Evolutionary conservation across 2,113 vertebrate species (phyloP), one percentile per base, ranked within the genome.

Genomic region (Cromileptes altivelis): DNA sequence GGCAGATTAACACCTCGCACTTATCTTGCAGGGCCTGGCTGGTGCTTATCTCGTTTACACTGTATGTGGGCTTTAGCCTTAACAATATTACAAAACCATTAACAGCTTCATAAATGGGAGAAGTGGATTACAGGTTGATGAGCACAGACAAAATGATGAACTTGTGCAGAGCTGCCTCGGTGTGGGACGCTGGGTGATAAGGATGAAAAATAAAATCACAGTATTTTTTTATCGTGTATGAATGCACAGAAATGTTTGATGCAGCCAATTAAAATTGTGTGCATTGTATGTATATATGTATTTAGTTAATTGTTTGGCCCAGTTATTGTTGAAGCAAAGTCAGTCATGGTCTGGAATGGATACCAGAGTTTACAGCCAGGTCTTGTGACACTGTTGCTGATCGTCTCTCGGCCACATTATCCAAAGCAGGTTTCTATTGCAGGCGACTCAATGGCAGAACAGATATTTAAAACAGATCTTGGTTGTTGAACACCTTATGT

Each of bases 21-120:
- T 77, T 68, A 68, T 76, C 55, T 37, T 58, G 17, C 68, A 63
- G 52, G 53, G 61, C 25, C 69, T 27, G 25, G 18, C 69, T 27
- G 25, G 18, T n/a, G 50, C 70, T 84, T 81, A 90, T 80, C 80
- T 82, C 79, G 64, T 85, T 91, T 92, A 79, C 77, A 53, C 62
- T 78, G 70, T 80, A 70, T 69, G 71, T 56, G 0, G 62, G 50
- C 49, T 74, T 67, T 84, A 77, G 25, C 56, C 11, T 71, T 88
- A 74, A 86, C 56, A 52, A 77, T 30, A 86, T 85, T 52, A 85
- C 70, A 89, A 79, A 70, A 80, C 74, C 80, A 85, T 80, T 62
- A 80, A 68, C 62, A 71, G 68, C 50, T 71, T 88, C 67, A 70
- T 74, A 71, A 81, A 75, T 70, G 33, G 56, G 67, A 67, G 23